Conservation (phyloP, 2,113 vertebrate genomes). For the Notothenia rossii region DNA sequence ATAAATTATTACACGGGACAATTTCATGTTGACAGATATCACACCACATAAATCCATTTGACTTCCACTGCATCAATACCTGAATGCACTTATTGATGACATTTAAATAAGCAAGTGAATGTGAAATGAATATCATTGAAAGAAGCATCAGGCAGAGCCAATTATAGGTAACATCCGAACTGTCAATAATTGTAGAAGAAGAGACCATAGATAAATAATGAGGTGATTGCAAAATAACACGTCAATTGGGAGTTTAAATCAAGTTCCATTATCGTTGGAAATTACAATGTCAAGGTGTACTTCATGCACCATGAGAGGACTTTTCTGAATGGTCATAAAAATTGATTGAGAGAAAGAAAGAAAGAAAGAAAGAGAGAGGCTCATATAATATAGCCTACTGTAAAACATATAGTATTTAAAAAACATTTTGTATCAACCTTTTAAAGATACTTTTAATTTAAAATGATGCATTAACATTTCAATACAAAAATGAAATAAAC, state of each 20-base stretch:
- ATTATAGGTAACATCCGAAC: neutral
- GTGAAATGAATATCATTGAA: slow-evolving; percentile 6
- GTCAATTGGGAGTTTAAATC: neutral
- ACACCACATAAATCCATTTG: slow-evolving; percentile 3
- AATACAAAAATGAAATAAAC: neutral
- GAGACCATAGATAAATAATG: neutral
- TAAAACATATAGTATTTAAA: too few relatives aligned
- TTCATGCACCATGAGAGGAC: neutral
- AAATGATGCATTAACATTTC: neutral
- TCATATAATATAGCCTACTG: neutral
- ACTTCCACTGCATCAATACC: neutral
- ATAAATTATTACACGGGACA: slow-evolving; percentile 1
- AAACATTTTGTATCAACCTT: neutral
- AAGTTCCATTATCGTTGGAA: neutral
- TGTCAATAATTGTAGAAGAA: neutral
- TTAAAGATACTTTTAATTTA: neutral
- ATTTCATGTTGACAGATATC: slow-evolving; percentile 20
- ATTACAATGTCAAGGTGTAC: neutral
- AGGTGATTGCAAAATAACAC: slow-evolving; percentile 1
- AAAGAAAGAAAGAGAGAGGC: neutral
- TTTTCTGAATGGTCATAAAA: neutral
- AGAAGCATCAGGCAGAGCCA: slow-evolving; percentile 7
- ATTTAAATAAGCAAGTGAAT: neutral
- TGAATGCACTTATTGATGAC: slow-evolving; percentile 11
- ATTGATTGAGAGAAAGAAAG: neutral